Evolutionary conservation across 2,113 vertebrate genomes (phyloP), one percentile per base, ranked within the genome.

Genomic region (Lasiurus borealis): DNA sequence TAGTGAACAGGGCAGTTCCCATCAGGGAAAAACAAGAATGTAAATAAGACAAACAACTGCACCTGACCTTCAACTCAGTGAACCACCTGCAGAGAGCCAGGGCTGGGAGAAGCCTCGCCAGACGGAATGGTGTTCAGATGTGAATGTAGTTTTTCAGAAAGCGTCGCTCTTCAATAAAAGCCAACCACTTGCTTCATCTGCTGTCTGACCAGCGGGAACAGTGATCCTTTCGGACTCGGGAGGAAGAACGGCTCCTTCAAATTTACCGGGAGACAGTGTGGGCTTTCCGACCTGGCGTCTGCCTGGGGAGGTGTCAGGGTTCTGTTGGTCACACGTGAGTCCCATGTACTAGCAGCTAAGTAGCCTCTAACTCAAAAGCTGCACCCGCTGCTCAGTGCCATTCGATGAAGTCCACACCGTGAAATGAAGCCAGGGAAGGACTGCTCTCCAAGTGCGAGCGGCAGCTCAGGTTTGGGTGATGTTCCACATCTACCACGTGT

Each of bases 171-270:
- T 76, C 21, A 81, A 27, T 77, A 62, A 95, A 94, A 91, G 40
- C 81, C 81, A 66, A 36, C 44, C 27, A 50, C 52, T 81, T 31
- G 71, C 68, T 81, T 92, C 46, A 31, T 75, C 66, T 94, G 86
- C 81, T 75, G 21, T 86, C 76, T 1, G 4, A 84, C 69, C 82
- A 88, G 57, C 92, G 72, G 46, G 82, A 95, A 88, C 31, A 72
- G n/a, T 6, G 25, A 48, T 57, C 52, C 40, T 29, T 81, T 88
- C 36, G 44, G 57, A 54, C 6, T 14, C 78, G 91, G 91, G 73
- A 78, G 66, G 66, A 36, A n/a, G n/a, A n/a, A n/a, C n/a, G n/a
- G n/a, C n/a, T n/a, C n/a, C n/a, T n/a, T n/a, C n/a, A n/a, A n/a
- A 52, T 46, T 44, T 66, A 75, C 83, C 82, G 31, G 78, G 73